Percentiles rank a stretch among this genome's conserved stretches.
Evolutionary conservation across 35 echinoderm and acorn worm genomes (phyloP).

Genomic region (Strongylocentrotus purpuratus): DNA sequence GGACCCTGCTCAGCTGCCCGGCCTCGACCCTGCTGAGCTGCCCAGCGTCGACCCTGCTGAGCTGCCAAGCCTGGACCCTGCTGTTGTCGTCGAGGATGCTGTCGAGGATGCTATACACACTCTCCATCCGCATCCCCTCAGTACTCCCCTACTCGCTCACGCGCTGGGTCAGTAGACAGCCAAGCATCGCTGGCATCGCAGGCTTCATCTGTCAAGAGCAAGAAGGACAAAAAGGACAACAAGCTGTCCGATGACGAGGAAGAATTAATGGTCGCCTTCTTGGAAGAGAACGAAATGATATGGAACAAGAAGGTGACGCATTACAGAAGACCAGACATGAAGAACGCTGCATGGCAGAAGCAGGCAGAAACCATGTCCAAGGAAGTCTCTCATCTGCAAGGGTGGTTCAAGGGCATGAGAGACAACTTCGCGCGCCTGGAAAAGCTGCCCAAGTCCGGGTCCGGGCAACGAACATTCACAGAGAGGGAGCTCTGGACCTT

Average conservation of each 20-base stretch:
- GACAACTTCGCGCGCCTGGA: background rate
- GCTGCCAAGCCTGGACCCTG: background rate
- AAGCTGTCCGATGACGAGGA: constrained; percentile 20
- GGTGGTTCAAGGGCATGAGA: background rate
- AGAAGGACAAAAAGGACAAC: constrained; percentile 28
- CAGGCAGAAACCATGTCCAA: constrained; percentile 3
- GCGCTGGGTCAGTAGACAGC: background rate
- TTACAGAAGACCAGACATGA: background rate
- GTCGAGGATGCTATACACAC: background rate
- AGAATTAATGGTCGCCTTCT: background rate
- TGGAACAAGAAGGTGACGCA: background rate
- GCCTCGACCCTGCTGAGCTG: background rate
- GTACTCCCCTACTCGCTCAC: background rate
- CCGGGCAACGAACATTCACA: no score
- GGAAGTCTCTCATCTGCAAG: constrained; percentile 24
- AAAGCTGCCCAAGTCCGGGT: background rate
- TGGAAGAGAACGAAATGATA: background rate
- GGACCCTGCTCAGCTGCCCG: background rate
- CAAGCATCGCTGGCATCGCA: background rate
- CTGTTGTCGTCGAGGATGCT: background rate
- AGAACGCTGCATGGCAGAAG: constrained; percentile 22
- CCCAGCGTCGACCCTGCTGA: background rate
- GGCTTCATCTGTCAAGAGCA: background rate
- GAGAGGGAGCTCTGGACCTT: no score
- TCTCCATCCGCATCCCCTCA: background rate